Evolutionary conservation across 2,797 vertebrate genomes (phyloP).

Genomic region (Periparus ater): DNA sequence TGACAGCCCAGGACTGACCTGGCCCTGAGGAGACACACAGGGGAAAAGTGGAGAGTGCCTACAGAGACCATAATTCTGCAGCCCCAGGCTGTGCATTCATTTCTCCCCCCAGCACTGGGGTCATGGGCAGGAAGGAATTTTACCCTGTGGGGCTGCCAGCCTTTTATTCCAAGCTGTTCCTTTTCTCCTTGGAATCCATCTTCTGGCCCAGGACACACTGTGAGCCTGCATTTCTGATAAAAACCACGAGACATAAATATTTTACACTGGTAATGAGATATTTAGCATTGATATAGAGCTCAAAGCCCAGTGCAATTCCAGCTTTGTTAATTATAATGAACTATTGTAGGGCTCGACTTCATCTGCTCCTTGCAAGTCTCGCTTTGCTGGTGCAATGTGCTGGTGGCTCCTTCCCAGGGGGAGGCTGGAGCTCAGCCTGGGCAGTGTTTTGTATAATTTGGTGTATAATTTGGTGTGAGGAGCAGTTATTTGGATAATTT

Average conservation of each 20-base stretch:
- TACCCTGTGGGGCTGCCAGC: background rate
- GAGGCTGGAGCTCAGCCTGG: constrained; percentile 24
- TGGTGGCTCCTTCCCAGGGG: constrained; percentile 43
- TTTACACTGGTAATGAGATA: constrained; percentile 65
- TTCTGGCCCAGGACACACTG: background rate
- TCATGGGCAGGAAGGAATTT: constrained; percentile 4
- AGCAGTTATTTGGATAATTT: too few species aligned
- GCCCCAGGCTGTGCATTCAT: background rate
- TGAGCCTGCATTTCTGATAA: constrained; percentile 45
- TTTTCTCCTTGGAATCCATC: constrained; percentile 58
- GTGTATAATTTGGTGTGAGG: too few species aligned
- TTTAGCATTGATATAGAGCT: constrained; percentile 69
- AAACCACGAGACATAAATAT: constrained; percentile 64
- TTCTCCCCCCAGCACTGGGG: background rate
- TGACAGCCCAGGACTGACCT: background rate
- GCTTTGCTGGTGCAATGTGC: background rate
- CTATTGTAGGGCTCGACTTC: constrained; percentile 42
- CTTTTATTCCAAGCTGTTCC: constrained; percentile 30
- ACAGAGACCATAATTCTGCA: background rate
- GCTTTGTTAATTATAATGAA: constrained; percentile 68
- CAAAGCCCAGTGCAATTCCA: constrained; percentile 51
- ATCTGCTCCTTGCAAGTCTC: constrained; percentile 58
- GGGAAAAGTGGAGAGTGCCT: background rate
- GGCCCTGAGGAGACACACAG: background rate
- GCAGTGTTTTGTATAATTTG: background rate